Base-by-base conservation (phyloP, 1,140 invertebrate genomes). In the Papilio polyxenes region DNA sequence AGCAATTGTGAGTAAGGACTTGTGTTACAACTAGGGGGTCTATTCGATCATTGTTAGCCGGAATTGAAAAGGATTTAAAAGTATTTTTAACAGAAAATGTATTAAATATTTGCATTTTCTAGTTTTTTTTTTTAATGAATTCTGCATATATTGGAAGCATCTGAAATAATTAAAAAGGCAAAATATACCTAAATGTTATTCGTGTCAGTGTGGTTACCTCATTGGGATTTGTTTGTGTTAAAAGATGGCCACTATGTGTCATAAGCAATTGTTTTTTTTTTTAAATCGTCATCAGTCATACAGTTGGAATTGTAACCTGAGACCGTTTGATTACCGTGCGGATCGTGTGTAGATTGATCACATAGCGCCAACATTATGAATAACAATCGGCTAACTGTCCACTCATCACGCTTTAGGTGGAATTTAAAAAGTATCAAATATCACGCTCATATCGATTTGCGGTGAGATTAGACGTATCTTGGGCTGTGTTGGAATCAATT, bases 31-130 rank as follows among this genome's bases (percentile, higher is more conserved):
- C 65, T 69, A 37, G 23, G 65, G 65, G 65, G 31, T 72, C 65
- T 40, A 72, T 72, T 72, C 65, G 6, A 7, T 40, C 13, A 72
- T 37, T 72, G 31, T 72, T 72, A 37, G 31, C 5, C 65, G 31
- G 31, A 72, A 72, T 37, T 72, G 31, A 72, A 72, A 72, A 72
- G 65, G 65, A 69, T 69, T 69, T 51, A 51, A 59, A 59, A n/a
- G 3, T 65, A 23, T 65, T 65, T 5, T 5, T 23, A 62, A 62
- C 6, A 62, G n/a, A 62, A 8, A 23, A n/a, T 3, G 0, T 59
- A 59, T 62, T 62, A n/a, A 7, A 59, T 59, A 13, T 62, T 56
- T 56, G 15, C 4, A 13, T 56, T 56, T 53, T 53, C 13, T 53
- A n/a, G n/a, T n/a, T n/a, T n/a, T n/a, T n/a, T n/a, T n/a, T n/a